phyloP scores from a whole-genome alignment of 1,140 invertebrate genomes.

The Fopius arisanus region DNA sequence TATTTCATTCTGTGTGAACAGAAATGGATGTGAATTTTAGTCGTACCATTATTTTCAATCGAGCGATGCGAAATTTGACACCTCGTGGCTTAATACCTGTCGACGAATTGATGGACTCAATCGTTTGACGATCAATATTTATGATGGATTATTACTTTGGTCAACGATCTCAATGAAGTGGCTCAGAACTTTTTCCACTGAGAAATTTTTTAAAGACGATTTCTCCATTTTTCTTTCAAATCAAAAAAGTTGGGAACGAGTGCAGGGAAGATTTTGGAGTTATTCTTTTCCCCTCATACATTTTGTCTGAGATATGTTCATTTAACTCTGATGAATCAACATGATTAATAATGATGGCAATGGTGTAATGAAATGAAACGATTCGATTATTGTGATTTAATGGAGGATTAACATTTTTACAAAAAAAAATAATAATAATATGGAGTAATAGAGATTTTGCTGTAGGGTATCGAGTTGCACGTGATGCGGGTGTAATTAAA shows the following conservation, averaged over 20 bases:
- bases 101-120: neutral
- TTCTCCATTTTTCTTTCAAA: neutral
- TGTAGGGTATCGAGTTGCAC: neutral
- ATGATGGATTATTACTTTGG: neutral
- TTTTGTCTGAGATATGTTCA: no score
- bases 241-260: no score
- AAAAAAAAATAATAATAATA: constrained; percentile 9
- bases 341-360: no score
- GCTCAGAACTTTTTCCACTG: no score
- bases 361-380: no score
- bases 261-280: no score
- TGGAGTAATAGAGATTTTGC: constrained; percentile 9
- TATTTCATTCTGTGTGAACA: no score
- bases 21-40: no score
- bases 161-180: neutral
- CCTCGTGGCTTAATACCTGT: neutral
- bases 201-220: neutral
- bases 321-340: no score
- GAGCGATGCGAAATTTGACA: neutral
- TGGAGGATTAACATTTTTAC: neutral
- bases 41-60: neutral
- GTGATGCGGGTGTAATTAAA: constrained; percentile 3
- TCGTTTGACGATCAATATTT: neutral
- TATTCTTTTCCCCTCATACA: no score
- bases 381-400: constrained; percentile 17